Percentiles rank a stretch among this genome's conserved stretches.
Conservation (phyloP, 2,797 vertebrate genomes). For the Catamblyrhynchus diadema region DNA sequence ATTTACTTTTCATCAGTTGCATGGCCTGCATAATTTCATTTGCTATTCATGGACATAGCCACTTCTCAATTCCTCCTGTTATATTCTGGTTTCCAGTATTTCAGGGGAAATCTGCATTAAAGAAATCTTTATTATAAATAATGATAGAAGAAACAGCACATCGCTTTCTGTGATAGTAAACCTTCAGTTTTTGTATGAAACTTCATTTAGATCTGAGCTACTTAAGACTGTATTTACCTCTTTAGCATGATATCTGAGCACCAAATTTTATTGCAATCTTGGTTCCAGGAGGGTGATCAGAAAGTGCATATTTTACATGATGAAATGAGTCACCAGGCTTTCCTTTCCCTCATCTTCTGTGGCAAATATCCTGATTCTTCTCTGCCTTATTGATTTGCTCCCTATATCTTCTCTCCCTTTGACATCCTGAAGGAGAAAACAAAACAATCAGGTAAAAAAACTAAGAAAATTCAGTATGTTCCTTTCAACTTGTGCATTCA, state of each 20-base stretch:
- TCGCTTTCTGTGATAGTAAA: not conserved
- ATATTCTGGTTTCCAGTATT: not conserved
- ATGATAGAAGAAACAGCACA: not conserved
- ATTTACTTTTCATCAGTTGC: not conserved
- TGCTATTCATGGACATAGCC: not conserved
- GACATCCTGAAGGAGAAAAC: conserved; percentile 14
- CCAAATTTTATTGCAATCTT: not conserved
- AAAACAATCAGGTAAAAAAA: not conserved
- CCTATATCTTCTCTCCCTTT: not conserved
- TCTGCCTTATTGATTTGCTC: conserved; percentile 37
- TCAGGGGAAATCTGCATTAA: not conserved
- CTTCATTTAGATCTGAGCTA: not conserved
- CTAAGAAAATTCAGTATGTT: not conserved
- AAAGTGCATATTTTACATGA: not conserved
- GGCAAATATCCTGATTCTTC: conserved; percentile 9
- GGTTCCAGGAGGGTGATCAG: not conserved
- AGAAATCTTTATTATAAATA: not conserved
- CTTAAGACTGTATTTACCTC: not conserved
- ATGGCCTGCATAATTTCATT: not conserved
- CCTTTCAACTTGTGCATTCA: conserved; percentile 17
- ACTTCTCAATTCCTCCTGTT: not conserved
- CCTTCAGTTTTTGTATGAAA: not conserved
- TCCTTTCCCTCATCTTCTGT: not conserved
- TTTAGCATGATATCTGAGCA: not conserved
- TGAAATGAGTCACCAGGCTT: not conserved